These are phyloP conservation scores for Conops quadrifasciatus DNA, from an alignment of 2,888 invertebrate species.

Conservation along the genomic window DNA sequence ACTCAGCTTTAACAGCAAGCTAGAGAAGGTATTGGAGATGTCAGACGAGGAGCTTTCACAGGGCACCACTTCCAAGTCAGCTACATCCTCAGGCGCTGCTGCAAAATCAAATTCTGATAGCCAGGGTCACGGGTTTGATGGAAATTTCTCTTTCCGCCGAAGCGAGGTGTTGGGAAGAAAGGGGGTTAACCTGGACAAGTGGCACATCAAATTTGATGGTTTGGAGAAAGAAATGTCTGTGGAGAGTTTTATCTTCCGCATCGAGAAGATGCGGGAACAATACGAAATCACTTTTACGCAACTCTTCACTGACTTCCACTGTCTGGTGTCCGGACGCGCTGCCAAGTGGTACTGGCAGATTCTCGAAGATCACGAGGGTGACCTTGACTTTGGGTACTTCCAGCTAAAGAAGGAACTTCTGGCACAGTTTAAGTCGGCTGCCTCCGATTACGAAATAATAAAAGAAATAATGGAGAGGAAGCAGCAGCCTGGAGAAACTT, in stretches of 20 bases:
- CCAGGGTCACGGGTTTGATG: no score
- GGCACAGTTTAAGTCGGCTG: constrained; percentile 16
- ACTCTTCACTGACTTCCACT: constrained; percentile 30
- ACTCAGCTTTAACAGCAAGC: no score
- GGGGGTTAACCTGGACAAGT: constrained; percentile 17
- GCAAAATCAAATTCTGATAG: no score
- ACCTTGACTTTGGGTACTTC: constrained; percentile 27
- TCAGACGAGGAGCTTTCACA: no score
- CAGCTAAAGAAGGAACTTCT: constrained; percentile 18
- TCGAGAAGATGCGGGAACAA: constrained; percentile 31
- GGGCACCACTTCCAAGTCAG: no score
- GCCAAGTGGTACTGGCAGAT: constrained; percentile 37
- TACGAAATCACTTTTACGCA: constrained; percentile 22
- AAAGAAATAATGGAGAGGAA: constrained; percentile 28
- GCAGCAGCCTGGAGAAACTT: constrained; percentile 15
- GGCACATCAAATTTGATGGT: constrained; percentile 20
- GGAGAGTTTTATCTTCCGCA: constrained; percentile 31
- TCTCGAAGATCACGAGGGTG: constrained; percentile 27
- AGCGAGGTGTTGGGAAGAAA: constrained; percentile 1
- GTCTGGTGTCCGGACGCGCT: constrained; percentile 23
- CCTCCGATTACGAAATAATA: constrained; percentile 32
- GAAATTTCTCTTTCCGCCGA: no score
- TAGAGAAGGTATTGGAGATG: no score
- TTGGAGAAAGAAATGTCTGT: constrained; percentile 18
- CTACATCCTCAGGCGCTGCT: no score